Conservation (phyloP, 2,113 vertebrate species). For the Chrysochloris asiatica region DNA sequence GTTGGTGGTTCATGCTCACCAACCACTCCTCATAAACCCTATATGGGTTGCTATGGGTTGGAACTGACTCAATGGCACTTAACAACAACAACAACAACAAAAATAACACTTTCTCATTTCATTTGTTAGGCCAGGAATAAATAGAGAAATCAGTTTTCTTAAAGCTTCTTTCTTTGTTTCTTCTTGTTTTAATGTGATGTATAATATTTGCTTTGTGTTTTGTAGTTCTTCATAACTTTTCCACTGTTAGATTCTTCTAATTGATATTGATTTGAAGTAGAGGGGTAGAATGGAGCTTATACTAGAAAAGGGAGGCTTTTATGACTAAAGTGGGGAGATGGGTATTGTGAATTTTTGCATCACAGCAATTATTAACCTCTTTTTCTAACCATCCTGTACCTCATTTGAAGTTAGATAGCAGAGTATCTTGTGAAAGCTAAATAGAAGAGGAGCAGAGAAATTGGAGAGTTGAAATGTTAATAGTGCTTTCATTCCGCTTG, state of each 20-base stretch:
- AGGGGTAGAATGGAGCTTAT: not conserved
- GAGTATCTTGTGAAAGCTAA: not conserved
- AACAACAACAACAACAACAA: too few relatives aligned
- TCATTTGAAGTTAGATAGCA: not conserved
- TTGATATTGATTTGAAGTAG: not conserved
- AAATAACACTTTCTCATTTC: too few relatives aligned
- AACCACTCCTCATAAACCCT: too few relatives aligned
- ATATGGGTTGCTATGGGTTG: too few relatives aligned
- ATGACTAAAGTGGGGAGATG: too few relatives aligned
- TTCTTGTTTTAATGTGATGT: not conserved
- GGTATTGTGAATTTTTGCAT: not conserved
- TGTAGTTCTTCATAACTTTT: constrained; percentile 44
- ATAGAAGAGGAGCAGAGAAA: not conserved
- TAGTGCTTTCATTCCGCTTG: constrained; percentile 30
- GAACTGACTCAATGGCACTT: too few relatives aligned
- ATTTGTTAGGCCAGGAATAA: too few relatives aligned
- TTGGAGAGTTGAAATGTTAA: constrained; percentile 13
- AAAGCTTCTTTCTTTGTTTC: not conserved
- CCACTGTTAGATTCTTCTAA: not conserved
- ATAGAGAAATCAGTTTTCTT: too few relatives aligned
- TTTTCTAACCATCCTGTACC: not conserved
- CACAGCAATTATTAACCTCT: not conserved
- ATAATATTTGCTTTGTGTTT: constrained; percentile 23
- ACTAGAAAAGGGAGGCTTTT: not conserved
- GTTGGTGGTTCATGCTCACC: too few relatives aligned